Evolutionary conservation across 92 coral and sea anemone species (phyloP).

Genomic region (Actinostola sp.): DNA sequence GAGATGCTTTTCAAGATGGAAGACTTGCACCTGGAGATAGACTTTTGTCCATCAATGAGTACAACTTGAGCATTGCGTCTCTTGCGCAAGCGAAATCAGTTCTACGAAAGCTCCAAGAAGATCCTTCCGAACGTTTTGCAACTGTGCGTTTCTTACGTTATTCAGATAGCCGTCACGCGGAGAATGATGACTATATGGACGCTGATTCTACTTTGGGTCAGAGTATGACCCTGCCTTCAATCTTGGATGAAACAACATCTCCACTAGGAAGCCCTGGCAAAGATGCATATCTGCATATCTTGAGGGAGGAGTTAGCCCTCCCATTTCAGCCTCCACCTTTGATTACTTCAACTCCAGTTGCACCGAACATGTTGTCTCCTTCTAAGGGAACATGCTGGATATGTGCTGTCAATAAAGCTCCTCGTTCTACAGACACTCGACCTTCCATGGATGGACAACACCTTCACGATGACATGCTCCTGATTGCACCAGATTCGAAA

Average conservation of each 20-base stretch:
- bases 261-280: background rate
- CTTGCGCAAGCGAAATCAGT: slow-evolving; percentile 33
- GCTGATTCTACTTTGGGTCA: slow-evolving; percentile 19
- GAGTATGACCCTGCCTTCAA: slow-evolving; percentile 30
- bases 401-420: background rate
- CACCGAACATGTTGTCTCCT: background rate
- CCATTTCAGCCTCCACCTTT: background rate
- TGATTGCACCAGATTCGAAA: slow-evolving; percentile 21
- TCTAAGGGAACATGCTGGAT: background rate
- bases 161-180: background rate
- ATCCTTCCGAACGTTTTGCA: background rate
- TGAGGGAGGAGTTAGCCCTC: slow-evolving; percentile 11
- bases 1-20: slow-evolving; percentile 39
- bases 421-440: background rate
- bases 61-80: slow-evolving; percentile 18
- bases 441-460: background rate
- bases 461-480: background rate
- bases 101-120: slow-evolving; percentile 26
- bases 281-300: background rate
- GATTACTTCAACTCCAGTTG: slow-evolving; percentile 36
- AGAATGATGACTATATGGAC: background rate
- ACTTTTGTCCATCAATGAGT: slow-evolving; percentile 21
- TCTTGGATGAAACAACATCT: slow-evolving; percentile 1
- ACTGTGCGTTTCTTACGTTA: slow-evolving; percentile 25
- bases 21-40: slow-evolving; percentile 37